Evolutionary conservation across 2,888 invertebrate genomes (phyloP).

Genomic region (Acanthoscelides obtectus): DNA sequence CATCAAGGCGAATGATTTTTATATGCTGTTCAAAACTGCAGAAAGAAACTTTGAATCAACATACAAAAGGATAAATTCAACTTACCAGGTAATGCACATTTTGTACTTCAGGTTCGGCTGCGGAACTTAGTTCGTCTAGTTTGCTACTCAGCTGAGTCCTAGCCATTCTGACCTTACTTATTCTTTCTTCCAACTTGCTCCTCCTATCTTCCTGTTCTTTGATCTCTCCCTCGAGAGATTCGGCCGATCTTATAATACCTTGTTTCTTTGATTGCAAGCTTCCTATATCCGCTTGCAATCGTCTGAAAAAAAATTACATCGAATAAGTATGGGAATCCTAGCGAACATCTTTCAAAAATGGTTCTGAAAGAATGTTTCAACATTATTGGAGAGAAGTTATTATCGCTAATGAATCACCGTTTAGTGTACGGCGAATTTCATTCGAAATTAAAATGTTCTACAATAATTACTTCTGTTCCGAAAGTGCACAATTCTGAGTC

Average conservation of each 20-base stretch:
- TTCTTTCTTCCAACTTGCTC: conserved; percentile 34
- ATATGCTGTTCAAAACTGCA: too few relatives aligned
- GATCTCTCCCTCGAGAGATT: conserved; percentile 31
- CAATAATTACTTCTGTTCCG: too few relatives aligned
- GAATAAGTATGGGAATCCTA: too few relatives aligned
- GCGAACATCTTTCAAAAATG: too few relatives aligned
- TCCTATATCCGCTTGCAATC: conserved; percentile 26
- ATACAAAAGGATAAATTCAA: neutral
- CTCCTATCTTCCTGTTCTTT: conserved; percentile 12
- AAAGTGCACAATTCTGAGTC: too few relatives aligned
- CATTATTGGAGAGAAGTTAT: too few relatives aligned
- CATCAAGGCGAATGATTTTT: too few relatives aligned
- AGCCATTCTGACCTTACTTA: conserved; percentile 30
- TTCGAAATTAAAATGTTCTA: too few relatives aligned
- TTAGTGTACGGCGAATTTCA: too few relatives aligned
- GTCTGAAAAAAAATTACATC: conserved; percentile 19
- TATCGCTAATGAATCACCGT: too few relatives aligned
- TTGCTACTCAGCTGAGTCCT: conserved; percentile 29
- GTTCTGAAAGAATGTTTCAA: too few relatives aligned
- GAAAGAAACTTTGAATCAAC: too few relatives aligned
- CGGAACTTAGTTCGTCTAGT: conserved; percentile 35
- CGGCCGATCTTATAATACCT: conserved; percentile 30
- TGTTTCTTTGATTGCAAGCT: conserved; percentile 38
- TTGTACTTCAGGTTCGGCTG: conserved; percentile 41
- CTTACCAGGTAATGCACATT: conserved; percentile 37